Conservation (phyloP, 2,888 invertebrate species). For the Eudemis profundana region DNA sequence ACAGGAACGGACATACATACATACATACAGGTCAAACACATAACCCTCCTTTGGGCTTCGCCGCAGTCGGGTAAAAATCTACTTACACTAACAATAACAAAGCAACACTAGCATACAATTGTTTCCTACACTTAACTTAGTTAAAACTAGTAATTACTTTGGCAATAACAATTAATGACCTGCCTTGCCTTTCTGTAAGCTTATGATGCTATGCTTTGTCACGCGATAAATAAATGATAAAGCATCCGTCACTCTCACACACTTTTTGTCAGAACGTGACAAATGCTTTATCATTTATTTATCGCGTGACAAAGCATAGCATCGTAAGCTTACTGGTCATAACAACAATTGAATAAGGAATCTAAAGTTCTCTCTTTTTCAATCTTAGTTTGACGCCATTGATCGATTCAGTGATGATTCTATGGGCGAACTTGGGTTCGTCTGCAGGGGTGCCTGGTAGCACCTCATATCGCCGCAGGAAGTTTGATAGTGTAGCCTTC, state of each 20-base stretch:
- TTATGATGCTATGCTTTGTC: too few species aligned
- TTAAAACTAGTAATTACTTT: conserved; percentile 23
- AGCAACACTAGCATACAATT: not conserved
- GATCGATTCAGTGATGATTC: conserved; percentile 57
- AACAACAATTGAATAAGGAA: conserved; percentile 19
- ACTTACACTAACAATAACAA: conserved; percentile 6
- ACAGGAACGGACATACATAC: too few species aligned
- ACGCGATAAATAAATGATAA: too few species aligned
- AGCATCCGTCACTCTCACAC: too few species aligned
- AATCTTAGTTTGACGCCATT: conserved; percentile 56
- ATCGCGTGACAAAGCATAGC: too few species aligned
- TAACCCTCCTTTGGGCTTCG: too few species aligned
- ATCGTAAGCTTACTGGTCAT: too few species aligned
- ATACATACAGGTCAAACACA: too few species aligned
- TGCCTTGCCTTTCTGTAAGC: conserved; percentile 11
- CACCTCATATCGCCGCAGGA: conserved; percentile 55
- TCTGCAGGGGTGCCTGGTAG: conserved; percentile 48
- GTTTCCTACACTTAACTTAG: conserved; percentile 11
- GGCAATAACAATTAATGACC: conserved; percentile 22
- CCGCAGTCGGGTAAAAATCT: not conserved
- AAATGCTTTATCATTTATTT: too few species aligned
- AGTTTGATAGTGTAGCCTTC: conserved; percentile 57
- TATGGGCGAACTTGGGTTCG: conserved; percentile 56
- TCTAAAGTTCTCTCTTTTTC: conserved; percentile 47
- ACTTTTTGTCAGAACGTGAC: too few species aligned